Evolutionary conservation across 2,797 vertebrate genomes (phyloP).

Genomic region (Sus cebifrons): DNA sequence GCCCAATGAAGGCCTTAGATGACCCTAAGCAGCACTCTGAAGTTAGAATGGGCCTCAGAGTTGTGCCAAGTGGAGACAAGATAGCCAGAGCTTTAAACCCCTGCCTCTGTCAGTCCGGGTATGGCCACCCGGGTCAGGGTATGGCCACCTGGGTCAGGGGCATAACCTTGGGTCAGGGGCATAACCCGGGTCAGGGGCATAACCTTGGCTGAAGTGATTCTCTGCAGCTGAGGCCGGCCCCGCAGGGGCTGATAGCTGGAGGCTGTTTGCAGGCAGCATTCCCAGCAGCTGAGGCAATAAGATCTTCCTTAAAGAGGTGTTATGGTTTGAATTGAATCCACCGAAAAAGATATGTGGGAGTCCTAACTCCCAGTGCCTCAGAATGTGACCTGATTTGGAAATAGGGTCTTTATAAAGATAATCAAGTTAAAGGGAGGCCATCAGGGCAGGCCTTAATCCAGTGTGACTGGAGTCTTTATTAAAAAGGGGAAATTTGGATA

Average conservation of each 20-base stretch:
- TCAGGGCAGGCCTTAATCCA: background rate
- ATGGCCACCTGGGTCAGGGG: background rate
- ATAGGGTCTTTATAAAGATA: background rate
- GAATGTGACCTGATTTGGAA: slow-evolving; percentile 48
- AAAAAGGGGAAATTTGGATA: slow-evolving; percentile 31
- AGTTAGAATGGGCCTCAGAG: background rate
- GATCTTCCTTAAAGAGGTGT: background rate
- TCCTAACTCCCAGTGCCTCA: background rate
- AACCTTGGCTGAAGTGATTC: background rate
- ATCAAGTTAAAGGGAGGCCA: slow-evolving; percentile 25
- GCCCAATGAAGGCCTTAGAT: background rate
- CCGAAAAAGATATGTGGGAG: background rate
- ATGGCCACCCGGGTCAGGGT: background rate
- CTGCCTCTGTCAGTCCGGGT: background rate
- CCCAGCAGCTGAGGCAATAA: background rate
- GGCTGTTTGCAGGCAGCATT: background rate
- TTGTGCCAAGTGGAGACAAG: background rate
- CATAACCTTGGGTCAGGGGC: background rate
- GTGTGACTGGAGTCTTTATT: background rate
- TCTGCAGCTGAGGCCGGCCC: background rate
- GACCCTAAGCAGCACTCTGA: background rate
- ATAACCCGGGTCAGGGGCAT: background rate
- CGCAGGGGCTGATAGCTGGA: background rate
- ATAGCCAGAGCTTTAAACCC: background rate
- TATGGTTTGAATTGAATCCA: background rate